Evolutionary conservation across 2,888 invertebrate species (phyloP), one percentile per base, ranked within the genome.

Genomic region (Ceriagrion tenellum): DNA sequence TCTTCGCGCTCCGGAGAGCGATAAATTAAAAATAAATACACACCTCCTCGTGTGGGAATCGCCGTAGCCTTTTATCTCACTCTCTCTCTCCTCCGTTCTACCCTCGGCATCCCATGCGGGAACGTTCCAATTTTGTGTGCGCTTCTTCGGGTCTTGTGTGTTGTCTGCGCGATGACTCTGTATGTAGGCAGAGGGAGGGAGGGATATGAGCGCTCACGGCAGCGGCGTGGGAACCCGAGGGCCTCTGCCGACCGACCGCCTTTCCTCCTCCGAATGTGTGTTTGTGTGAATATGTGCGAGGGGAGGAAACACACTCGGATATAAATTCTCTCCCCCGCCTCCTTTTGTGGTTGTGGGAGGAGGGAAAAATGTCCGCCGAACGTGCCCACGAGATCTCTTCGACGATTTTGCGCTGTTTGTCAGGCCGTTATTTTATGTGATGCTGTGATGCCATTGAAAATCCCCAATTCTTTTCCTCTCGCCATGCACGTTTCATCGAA

Each of bases 21-120:
- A 81, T 81, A 81, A 81, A 81, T 81, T 81, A 81, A 81, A 81
- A 81, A 81, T 35, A 81, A 81, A 81, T 81, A 81, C 35, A 35
- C 81, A 81, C 81, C 81, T 81, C n/a, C 47, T 16, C 18, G 81
- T 81, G 35, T 35, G 35, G 35, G 81, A 81, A 35, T 81, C 81
- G 35, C n/a, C 81, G 23, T 69, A n/a, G 26, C 69, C 6, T 69
- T 69, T 69, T 69, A 69, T 69, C 69, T 69, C n/a, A n/a, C 23
- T 69, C 69, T 26, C 26, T 59, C 59, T 20, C 13, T 16, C 20
- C 56, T 56, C 12, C 56, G 56, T 59, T 59, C n/a, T 3, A 16
- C 81, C 16, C 35, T 13, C 18, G 35, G 81, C 81, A 81, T 26
- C 30, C 81, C 18, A 35, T 59, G 59, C 18, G n/a, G 26, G 69